Evolutionary conservation across 1,140 invertebrate species (phyloP), one percentile per base, ranked within the genome.

Genomic region (Diorhabda carinulata): DNA sequence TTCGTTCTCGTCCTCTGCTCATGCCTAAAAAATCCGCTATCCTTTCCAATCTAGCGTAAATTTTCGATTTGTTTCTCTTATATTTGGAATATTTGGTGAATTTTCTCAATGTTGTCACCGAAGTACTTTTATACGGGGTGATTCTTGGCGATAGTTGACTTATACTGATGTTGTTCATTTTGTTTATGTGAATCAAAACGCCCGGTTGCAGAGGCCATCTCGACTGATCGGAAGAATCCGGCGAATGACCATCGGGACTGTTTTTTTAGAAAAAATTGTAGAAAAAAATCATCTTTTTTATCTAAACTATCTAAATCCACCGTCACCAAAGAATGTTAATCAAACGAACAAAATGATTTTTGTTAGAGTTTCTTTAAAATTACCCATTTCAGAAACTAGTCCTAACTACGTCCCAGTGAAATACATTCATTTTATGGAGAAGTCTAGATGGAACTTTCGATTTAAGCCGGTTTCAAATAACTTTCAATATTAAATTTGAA

Each of bases 161-260:
- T 78, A 82, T 71, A 79, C 80, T 81, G 59, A 90, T 83, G 70
- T 86, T 88, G 76, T 89, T 87, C 69, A 87, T 85, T 75, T 87
- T 89, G 83, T 93, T 94, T 52, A 94, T 90, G 81, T 95, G 93
- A 59, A 94, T 90, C 74, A 95, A 84, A 58, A 95, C 92, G 43
- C 93, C 94, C 2, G 93, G 93, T 77, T 92, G 91, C 67, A 95
- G 82, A 43, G 94, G 93, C 93, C 93, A 96, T 76, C 92, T 92
- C 89, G 89, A 80, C 87, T 89, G 73, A 86, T 90, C 45, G 83
- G 80, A 64, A 80, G 82, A 73, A 72, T 78, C 71, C 72, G 78
- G 76, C 10, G 75, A 73, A 69, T 79, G 76, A 67, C 75, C 78
- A 67, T 81, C 79, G 2, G 75, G 74, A 73, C 81, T 82, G 59